A percentile compares a stretch with the other conserved stretches of the same genome.
These are phyloP conservation scores for Onchidella celtica DNA, from an alignment of 2,888 invertebrate genomes.

Conservation along the genomic window DNA sequence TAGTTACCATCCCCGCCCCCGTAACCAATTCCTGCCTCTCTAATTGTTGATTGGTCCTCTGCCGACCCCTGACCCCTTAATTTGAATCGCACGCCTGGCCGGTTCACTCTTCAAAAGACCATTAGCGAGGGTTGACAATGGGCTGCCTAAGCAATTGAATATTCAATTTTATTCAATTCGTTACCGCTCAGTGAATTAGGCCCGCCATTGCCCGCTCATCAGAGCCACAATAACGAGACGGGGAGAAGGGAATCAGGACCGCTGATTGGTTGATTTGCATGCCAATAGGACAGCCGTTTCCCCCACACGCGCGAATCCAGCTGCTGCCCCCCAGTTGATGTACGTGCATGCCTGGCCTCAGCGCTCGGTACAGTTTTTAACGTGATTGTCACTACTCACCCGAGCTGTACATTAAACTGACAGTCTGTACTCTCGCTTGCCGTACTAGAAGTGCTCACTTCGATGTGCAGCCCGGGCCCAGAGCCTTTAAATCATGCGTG, in stretches of 20 bases:
- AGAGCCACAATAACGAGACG: conserved; percentile 32
- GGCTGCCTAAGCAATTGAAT: conserved; percentile 51
- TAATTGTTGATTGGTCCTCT: conserved; percentile 57
- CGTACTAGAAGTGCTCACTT: too few relatives aligned
- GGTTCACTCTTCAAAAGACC: conserved; percentile 52
- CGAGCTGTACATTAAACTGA: neutral
- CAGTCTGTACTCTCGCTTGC: neutral
- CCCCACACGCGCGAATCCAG: conserved; percentile 22
- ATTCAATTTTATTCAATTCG: conserved; percentile 55
- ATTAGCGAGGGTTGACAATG: conserved; percentile 50
- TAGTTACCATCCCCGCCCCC: conserved; percentile 41
- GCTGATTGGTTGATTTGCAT: conserved; percentile 49
- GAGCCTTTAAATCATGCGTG: too few relatives aligned
- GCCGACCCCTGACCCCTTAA: conserved; percentile 53
- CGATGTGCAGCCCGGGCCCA: too few relatives aligned
- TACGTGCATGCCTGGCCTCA: neutral
- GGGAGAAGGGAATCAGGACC: conserved; percentile 26
- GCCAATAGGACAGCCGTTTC: conserved; percentile 27
- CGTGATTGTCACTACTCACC: neutral
- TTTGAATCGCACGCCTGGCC: conserved; percentile 42
- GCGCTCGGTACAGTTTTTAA: conserved; percentile 7
- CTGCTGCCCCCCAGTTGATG: conserved; percentile 4
- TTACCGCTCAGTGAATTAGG: conserved; percentile 43
- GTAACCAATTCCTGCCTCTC: conserved; percentile 46
- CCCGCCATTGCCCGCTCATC: conserved; percentile 42